phyloP scores from a whole-genome alignment of 2,797 vertebrate genomes.

The Pseudomugil gertrudae region DNA sequence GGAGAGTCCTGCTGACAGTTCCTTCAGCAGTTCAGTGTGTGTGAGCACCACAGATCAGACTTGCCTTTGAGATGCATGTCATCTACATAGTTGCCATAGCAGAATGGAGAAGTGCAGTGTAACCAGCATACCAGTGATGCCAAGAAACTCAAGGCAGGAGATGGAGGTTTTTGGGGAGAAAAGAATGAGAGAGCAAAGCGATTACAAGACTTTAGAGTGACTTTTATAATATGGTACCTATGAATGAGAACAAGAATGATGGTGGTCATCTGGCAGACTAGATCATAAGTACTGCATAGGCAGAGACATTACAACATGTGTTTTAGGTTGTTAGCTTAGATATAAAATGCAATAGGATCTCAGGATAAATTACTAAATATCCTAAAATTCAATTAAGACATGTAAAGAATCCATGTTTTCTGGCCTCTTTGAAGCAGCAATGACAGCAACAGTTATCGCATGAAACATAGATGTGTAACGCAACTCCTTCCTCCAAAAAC shows the following conservation, averaged over 20 bases:
- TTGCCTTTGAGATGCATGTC: constrained; percentile 52
- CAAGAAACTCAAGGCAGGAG: constrained; percentile 55
- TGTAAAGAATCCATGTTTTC: background rate
- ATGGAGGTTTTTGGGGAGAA: constrained; percentile 28
- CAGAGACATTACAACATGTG: background rate
- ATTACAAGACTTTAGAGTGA: constrained; percentile 23
- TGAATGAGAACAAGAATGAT: constrained; percentile 36
- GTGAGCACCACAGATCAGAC: constrained; percentile 67
- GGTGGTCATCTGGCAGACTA: constrained; percentile 53
- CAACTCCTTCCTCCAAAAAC: too few species aligned
- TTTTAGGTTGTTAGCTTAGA: background rate
- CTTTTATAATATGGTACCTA: constrained; percentile 18
- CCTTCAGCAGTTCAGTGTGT: constrained; percentile 73
- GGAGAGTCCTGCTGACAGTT: constrained; percentile 72
- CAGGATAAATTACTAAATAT: background rate
- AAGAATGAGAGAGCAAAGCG: constrained; percentile 11
- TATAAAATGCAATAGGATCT: background rate
- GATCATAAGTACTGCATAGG: constrained; percentile 4
- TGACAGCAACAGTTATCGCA: background rate
- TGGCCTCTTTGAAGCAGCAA: background rate
- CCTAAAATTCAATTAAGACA: background rate
- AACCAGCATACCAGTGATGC: constrained; percentile 55
- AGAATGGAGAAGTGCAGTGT: constrained; percentile 40
- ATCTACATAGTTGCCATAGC: constrained; percentile 65
- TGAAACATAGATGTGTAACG: background rate